phyloP scores from a whole-genome alignment of 1,140 invertebrate genomes.

The Melipona quadrifasciata region DNA sequence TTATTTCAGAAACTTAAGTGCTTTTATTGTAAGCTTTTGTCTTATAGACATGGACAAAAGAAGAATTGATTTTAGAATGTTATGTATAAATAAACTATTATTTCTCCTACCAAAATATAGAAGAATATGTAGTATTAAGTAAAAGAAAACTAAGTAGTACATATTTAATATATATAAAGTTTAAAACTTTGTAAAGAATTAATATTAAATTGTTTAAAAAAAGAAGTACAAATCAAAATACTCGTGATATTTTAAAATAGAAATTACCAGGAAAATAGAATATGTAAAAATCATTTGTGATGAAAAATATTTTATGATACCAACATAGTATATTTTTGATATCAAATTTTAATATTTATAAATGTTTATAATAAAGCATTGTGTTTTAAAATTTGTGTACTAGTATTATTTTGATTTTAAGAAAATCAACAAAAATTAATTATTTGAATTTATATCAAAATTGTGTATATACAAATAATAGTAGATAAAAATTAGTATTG shows the following conservation, averaged over 20 bases:
- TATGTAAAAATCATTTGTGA: background rate
- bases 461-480: background rate
- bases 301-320: slow-evolving; percentile 27
- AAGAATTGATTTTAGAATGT: slow-evolving; percentile 6
- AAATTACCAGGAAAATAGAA: background rate
- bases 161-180: no score
- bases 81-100: background rate
- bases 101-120: slow-evolving; percentile 26
- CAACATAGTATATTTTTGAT: slow-evolving; percentile 20
- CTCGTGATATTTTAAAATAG: background rate
- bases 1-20: slow-evolving; percentile 20
- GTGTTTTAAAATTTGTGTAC: slow-evolving; percentile 2
- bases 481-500: background rate
- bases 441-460: background rate
- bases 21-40: background rate
- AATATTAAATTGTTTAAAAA: slow-evolving; percentile 3
- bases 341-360: slow-evolving; percentile 42
- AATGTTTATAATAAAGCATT: slow-evolving; percentile 16
- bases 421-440: background rate
- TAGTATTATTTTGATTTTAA: slow-evolving; percentile 1
- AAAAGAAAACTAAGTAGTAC: background rate
- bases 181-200: background rate
- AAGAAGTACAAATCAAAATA: slow-evolving; percentile 18
- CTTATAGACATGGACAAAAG: background rate
- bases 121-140: background rate